Base-by-base conservation (phyloP, 2,797 vertebrate genomes). In the Diceros bicornis region DNA sequence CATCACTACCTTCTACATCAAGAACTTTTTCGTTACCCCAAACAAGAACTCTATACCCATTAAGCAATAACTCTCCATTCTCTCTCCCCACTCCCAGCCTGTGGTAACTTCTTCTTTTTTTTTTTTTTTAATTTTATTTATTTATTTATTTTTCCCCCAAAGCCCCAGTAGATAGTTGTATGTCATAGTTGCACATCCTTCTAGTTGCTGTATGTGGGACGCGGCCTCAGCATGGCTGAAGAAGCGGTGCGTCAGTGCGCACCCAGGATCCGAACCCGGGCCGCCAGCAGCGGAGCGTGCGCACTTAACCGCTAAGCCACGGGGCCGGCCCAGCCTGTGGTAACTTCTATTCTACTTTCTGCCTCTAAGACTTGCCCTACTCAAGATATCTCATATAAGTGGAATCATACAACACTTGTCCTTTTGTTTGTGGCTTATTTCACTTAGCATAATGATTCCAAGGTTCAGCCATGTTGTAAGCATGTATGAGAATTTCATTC, bases 381-480 rank as follows among this genome's bases (percentile, higher is more conserved):
- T 91, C 55, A 72, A 71, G 89, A 21, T 91, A 83, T 14, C 41
- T 72, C 52, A 50, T 83, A 25, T 71, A 83, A 91, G 41, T 91
- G 55, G 29, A 91, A 34, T 84, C 61, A 66, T 71, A 34, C 0
- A 32, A 78, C 18, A 52, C 61, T 81, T 59, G 16, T 66, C 52
- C 37, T 71, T 57, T 47, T 91, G 37, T 71, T 21, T 91, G 32
- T 72, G 55, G 11, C 41, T 72, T 92, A 72, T 50, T 66, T 69
- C 50, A 81, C n/a, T 57, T 64, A 52, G 59, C 3, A 12, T 75
- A 61, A 44, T 78, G 74, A 52, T 69, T 91, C 61, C 20, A 55
- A n/a, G 14, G 13, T 44, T 57, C 34, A 71, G 52, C 52, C 62
- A 44, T 69, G 14, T 91, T 79, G 37, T 64, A 89, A 89, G 17